Conservation (phyloP, 2,113 vertebrate species). For the Gymnocephalus cernua region DNA sequence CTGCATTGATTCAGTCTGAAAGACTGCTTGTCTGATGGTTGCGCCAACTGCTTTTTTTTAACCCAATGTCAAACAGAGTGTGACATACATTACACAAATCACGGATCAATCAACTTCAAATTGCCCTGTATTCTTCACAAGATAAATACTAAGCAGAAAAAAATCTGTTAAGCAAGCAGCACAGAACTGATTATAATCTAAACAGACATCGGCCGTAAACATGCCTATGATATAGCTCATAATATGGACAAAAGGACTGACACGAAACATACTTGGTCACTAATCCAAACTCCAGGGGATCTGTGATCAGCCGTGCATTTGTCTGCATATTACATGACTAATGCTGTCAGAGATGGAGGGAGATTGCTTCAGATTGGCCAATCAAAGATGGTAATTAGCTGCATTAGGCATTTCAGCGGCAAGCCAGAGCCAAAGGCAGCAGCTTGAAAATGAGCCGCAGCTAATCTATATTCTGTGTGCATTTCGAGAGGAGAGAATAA, state of each 20-base stretch:
- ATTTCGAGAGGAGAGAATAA: conserved; percentile 9
- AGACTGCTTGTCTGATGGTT: neutral
- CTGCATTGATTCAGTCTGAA: conserved; percentile 1
- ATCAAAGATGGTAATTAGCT: conserved; percentile 66
- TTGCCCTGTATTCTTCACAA: neutral
- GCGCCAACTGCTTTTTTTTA: neutral
- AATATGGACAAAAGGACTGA: conserved; percentile 23
- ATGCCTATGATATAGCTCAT: neutral
- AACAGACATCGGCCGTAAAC: neutral
- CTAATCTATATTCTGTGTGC: conserved; percentile 58
- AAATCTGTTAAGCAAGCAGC: neutral
- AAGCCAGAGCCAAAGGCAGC: conserved; percentile 38
- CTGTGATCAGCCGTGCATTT: conserved; percentile 33
- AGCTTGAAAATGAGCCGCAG: conserved; percentile 21
- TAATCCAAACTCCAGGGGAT: conserved; percentile 48
- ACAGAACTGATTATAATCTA: neutral
- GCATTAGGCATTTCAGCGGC: conserved; percentile 48
- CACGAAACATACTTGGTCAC: conserved; percentile 10
- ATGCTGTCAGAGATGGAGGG: conserved; percentile 52
- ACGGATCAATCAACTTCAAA: neutral
- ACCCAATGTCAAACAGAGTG: neutral
- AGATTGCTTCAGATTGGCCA: conserved; percentile 60
- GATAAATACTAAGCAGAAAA: neutral
- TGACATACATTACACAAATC: neutral
- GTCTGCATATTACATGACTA: conserved; percentile 62